Evolutionary conservation across 2,113 vertebrate species (phyloP).

Genomic region (Silurus meridionalis): DNA sequence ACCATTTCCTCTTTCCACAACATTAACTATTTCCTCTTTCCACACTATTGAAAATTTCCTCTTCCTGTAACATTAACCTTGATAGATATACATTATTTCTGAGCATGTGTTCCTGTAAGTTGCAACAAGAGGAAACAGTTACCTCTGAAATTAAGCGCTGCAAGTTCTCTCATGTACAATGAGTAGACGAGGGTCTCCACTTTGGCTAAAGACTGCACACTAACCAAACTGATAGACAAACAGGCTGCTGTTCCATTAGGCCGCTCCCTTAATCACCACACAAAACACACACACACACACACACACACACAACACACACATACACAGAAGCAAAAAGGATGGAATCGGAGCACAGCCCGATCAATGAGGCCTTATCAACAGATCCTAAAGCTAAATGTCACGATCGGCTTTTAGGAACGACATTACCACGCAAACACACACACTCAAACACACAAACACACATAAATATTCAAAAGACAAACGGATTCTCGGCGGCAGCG

Average conservation of each 20-base stretch:
- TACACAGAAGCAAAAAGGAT: constrained; percentile 2
- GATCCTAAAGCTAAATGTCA: constrained; percentile 60
- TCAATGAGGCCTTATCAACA: constrained; percentile 63
- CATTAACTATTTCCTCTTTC: too few relatives aligned
- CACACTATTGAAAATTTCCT: too few relatives aligned
- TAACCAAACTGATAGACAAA: constrained; percentile 9
- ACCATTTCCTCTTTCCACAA: too few relatives aligned
- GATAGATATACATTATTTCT: too few relatives aligned
- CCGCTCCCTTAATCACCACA: constrained; percentile 33
- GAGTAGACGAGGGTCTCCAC: neutral
- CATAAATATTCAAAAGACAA: constrained; percentile 32
- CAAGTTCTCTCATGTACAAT: neutral
- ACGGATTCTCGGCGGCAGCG: neutral
- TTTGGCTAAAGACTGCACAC: neutral
- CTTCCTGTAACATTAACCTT: too few relatives aligned
- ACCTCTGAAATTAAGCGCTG: neutral
- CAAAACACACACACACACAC: neutral
- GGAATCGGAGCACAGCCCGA: constrained; percentile 19
- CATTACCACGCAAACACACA: neutral
- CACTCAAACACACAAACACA: neutral
- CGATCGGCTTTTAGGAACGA: constrained; percentile 14
- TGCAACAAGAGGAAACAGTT: neutral
- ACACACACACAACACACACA: constrained; percentile 1
- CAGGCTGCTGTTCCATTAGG: constrained; percentile 28
- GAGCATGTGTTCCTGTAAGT: too few relatives aligned